These are phyloP conservation scores for Heterocephalus glaber DNA, from an alignment of 2,113 vertebrate species.

Conservation along the genomic window DNA sequence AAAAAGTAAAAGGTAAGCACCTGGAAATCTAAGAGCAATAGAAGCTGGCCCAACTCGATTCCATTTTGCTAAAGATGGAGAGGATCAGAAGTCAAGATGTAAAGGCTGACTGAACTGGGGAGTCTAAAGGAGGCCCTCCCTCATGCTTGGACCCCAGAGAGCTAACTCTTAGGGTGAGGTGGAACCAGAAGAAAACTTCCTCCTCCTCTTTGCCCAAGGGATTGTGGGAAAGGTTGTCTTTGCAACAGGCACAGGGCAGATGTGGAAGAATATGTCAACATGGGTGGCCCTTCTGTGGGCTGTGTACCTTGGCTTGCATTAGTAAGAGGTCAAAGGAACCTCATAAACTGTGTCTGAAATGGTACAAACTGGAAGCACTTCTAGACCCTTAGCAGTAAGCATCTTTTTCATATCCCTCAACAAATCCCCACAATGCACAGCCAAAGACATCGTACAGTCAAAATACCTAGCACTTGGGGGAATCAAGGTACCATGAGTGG, in stretches of 20 bases:
- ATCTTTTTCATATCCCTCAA: neutral
- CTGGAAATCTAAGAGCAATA: neutral
- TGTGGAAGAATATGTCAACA: neutral
- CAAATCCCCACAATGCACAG: neutral
- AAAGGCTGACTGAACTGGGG: neutral
- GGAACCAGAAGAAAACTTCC: neutral
- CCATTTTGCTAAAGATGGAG: neutral
- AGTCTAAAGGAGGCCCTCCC: neutral
- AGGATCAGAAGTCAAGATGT: neutral
- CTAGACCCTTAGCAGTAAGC: neutral
- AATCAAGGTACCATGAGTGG: neutral
- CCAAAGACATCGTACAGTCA: neutral
- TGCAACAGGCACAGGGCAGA: neutral
- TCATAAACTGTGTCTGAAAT: neutral
- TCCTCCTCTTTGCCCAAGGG: neutral
- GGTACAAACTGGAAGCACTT: neutral
- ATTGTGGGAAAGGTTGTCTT: neutral
- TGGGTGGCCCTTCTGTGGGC: accelerated
- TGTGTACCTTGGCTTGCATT: neutral
- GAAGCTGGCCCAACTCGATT: neutral
- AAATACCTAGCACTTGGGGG: neutral
- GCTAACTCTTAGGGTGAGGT: neutral
- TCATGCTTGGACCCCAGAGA: neutral
- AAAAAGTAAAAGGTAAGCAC: neutral
- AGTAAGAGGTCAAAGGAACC: neutral